A percentile compares a stretch with the other conserved stretches of the same genome.
These are phyloP conservation scores for Cervus canadensis DNA, from an alignment of 2,113 vertebrate species.

Conservation along the genomic window DNA sequence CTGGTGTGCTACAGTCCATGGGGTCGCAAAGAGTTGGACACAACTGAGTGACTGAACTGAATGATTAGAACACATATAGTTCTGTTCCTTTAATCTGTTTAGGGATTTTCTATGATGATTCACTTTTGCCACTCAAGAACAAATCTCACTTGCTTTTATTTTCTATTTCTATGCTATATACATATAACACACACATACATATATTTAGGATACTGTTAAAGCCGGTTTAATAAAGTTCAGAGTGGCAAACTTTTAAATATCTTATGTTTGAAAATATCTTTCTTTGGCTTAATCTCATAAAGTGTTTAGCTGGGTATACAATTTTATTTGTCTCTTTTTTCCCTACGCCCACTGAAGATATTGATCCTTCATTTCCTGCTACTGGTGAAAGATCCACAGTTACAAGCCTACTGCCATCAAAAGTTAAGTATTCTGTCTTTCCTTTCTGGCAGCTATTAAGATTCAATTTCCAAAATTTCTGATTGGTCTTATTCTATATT, in stretches of 20 bases:
- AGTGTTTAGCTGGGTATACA: neutral
- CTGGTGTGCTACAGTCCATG: neutral
- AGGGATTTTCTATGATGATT: neutral
- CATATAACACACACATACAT: neutral
- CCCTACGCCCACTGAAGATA: neutral
- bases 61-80: neutral
- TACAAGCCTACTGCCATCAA: neutral
- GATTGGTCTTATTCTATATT: neutral
- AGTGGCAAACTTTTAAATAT: neutral
- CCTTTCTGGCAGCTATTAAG: neutral
- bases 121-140: neutral
- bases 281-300: neutral
- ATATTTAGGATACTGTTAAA: neutral
- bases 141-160: neutral
- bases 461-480: neutral
- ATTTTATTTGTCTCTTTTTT: neutral
- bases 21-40: accelerated
- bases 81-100: neutral
- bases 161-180: neutral
- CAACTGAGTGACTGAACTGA: neutral
- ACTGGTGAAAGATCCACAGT: neutral
- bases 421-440: neutral
- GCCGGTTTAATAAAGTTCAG: neutral
- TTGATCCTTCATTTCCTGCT: neutral
- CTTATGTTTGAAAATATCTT: neutral